Evolutionary conservation across 2,888 invertebrate species (phyloP).

Genomic region (Hymenopus coronatus): DNA sequence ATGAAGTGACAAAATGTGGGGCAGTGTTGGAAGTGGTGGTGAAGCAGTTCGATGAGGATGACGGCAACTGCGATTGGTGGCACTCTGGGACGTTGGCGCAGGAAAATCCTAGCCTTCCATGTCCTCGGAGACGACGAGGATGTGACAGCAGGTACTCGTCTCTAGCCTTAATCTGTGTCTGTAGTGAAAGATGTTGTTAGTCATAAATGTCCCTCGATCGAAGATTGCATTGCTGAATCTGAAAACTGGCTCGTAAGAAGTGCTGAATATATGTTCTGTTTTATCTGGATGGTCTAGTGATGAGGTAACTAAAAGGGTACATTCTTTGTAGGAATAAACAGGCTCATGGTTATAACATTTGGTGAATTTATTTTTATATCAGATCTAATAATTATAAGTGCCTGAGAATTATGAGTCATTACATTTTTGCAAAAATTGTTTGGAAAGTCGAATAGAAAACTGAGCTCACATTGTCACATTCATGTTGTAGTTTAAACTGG

Average conservation of each 20-base stretch:
- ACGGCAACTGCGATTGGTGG: constrained; percentile 9
- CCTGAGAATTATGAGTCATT: too few relatives aligned
- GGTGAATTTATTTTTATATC: too few relatives aligned
- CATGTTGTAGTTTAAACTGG: too few relatives aligned
- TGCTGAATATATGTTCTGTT: too few relatives aligned
- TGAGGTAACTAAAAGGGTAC: too few relatives aligned
- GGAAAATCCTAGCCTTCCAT: constrained; percentile 19
- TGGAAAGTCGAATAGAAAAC: too few relatives aligned
- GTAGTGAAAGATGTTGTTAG: neutral
- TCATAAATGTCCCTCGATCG: neutral
- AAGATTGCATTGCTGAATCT: neutral
- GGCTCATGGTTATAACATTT: too few relatives aligned
- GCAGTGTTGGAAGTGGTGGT: neutral
- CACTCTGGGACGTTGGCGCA: constrained; percentile 17
- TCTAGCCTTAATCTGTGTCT: neutral
- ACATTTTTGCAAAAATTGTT: too few relatives aligned
- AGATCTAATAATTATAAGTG: too few relatives aligned
- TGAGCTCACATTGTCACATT: too few relatives aligned
- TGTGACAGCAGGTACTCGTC: neutral
- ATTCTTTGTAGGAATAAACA: too few relatives aligned
- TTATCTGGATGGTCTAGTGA: neutral
- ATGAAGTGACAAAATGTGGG: neutral
- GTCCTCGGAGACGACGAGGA: neutral
- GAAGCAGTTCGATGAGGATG: neutral
- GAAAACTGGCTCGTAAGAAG: neutral